These are phyloP conservation scores for Trichosurus vulpecula DNA, from an alignment of 2,797 vertebrate species.

Conservation along the genomic window DNA sequence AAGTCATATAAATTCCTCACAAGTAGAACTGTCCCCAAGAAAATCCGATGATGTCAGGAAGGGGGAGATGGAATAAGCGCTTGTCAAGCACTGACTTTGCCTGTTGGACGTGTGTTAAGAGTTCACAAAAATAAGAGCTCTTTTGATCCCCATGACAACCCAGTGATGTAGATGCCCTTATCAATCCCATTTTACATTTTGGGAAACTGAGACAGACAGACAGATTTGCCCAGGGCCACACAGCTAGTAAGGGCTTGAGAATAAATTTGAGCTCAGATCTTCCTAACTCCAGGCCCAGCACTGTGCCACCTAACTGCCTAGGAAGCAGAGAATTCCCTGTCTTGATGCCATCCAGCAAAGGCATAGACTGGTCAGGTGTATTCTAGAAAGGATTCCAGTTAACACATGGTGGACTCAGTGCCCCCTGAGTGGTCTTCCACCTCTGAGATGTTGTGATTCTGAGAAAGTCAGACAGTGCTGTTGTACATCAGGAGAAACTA, in stretches of 20 bases:
- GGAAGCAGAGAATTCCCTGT: too few relatives aligned
- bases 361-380: too few relatives aligned
- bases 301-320: too few relatives aligned
- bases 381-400: too few relatives aligned
- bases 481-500: too few relatives aligned
- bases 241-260: not conserved
- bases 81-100: not conserved
- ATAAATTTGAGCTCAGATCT: not conserved
- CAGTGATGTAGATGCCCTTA: not conserved
- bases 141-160: not conserved
- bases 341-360: too few relatives aligned
- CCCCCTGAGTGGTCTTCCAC: too few relatives aligned
- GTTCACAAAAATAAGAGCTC: not conserved
- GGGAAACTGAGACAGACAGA: not conserved
- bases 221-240: not conserved
- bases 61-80: not conserved
- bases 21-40: not conserved
- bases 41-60: not conserved
- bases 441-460: too few relatives aligned
- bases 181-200: not conserved
- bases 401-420: too few relatives aligned
- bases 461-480: too few relatives aligned
- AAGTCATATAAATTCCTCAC: not conserved
- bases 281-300: not conserved
- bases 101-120: not conserved